phyloP scores from a whole-genome alignment of 2,113 vertebrate species.

The Elgaria multicarinata region DNA sequence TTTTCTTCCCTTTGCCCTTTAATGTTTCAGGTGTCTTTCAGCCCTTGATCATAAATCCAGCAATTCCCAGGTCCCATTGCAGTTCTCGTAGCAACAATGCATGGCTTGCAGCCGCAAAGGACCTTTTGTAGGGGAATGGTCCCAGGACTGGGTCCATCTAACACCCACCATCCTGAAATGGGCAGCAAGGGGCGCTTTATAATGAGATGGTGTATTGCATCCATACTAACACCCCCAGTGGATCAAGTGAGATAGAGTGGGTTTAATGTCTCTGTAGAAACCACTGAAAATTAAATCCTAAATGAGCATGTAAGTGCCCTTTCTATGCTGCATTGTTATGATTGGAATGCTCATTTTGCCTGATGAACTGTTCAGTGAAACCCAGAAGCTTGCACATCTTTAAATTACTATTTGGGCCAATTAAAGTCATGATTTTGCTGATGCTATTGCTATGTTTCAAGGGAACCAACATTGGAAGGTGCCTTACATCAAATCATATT shows the following conservation, averaged over 20 bases:
- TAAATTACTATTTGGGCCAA: not conserved
- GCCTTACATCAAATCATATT: too few species aligned
- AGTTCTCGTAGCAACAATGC: not conserved
- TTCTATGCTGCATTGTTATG: not conserved
- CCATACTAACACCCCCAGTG: not conserved
- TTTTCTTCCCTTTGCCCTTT: not conserved
- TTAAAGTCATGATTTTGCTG: not conserved
- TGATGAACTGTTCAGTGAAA: not conserved
- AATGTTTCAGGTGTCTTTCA: not conserved
- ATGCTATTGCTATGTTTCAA: too few species aligned
- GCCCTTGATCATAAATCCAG: not conserved
- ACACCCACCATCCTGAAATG: not conserved
- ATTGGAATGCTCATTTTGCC: not conserved
- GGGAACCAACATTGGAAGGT: too few species aligned
- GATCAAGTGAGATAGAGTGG: not conserved
- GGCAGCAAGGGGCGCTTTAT: not conserved
- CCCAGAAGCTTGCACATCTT: not conserved
- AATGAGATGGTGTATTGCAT: not conserved
- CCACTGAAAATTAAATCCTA: not conserved
- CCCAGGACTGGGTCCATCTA: not conserved
- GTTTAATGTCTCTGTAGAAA: not conserved
- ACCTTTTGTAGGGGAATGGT: not conserved
- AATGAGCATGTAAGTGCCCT: not conserved
- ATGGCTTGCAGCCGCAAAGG: not conserved
- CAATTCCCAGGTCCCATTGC: not conserved